Evolutionary conservation across 2,113 vertebrate species (phyloP), one percentile per base, ranked within the genome.

Genomic region (Atrichornis clamosus): DNA sequence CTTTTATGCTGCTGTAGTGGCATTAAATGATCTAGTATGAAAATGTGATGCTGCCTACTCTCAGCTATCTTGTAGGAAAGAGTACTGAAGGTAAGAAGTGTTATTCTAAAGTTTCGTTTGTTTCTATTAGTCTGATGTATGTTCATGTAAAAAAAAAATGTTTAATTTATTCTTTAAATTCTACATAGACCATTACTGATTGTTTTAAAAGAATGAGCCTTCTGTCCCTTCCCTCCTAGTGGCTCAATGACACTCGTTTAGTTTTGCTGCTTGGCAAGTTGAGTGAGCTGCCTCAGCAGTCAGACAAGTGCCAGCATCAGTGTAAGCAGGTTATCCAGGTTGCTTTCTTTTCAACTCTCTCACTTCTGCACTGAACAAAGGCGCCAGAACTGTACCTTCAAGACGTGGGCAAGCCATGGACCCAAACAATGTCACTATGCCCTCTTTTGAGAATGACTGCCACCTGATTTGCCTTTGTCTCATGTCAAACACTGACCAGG

Each of bases 101-200:
- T 21, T 42, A 63, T 33, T 73, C 64, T 68, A 80, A 69, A 46
- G 35, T 79, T 58, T 58, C 2, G 2, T 20, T 11, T 30, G 4
- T 6, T 72, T 75, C 89, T 41, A 49, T 67, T 63, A 39, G 13
- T 49, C 56, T 70, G 16, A 83, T 72, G 39, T 58, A 21, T 30
- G 15, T 59, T 33, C 2, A 63, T 41, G 37, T 89, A 49, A 89
- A 58, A 72, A 15, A 58, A 27, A 18, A 46, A 14, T 62, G 10
- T 32, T 19, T 60, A 63, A 44, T 63, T 76, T 30, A 32, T 63
- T 80, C 32, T 33, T 82, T 55, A 46, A 81, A 59, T 70, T 70
- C 1, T 2, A 60, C 3, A 1, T 27, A 47, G 23, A 26, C 2
- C 2, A 28, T 22, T 42, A 50, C 2, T 68, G 39, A 42, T 47